Base-by-base conservation (phyloP, 64 coral and sea anemone genomes). In the Stichodactyla mertensii region DNA sequence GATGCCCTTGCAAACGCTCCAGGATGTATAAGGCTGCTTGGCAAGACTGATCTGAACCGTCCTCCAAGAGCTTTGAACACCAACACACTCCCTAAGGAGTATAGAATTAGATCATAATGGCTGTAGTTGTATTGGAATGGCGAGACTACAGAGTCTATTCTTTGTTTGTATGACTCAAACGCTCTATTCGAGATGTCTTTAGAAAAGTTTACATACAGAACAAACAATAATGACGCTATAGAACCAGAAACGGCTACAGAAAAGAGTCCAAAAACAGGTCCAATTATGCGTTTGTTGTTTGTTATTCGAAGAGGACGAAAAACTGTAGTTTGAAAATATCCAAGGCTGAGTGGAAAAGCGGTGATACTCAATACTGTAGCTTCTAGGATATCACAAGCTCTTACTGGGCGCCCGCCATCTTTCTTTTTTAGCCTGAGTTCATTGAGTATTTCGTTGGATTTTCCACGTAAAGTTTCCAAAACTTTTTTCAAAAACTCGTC, bases 1-100 rank as follows among this genome's bases (percentile, higher is more conserved):
- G 59, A 83, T 6, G 52, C 66, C 54, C 57, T 98, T 82, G 96
- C 96, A 92, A 98, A 98, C 7, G 96, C 89, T 79, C 96, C 96
- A 79, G 96, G 92, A 88, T 98, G 82, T 74, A 92, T 78, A 15
- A 98, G 86, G 57, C 88, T 94, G 74, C 96, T 98, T 83, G 96
- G 96, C 19, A 98, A 81, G 11, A 88, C 90, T 55, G 93, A 92
- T n/a, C 93, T 58, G 66, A 92, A 94, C 23, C 87, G 80, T 11
- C 96, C 96, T 45, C 90, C 92, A 59, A 98, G 57, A 8, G 78
- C 51, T 71, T 94, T 98, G 59, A 92, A 95, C 7, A 94, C 81
- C 12, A 88, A n/a, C 19, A 98, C 51, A 88, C 90, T 88, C 9
- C 59, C 82, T 6, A 86, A 59, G 77, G 83, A 87, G 53, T 57